phyloP scores from a whole-genome alignment of 1,140 invertebrate genomes.

The Trachymyrmex cornetzi region DNA sequence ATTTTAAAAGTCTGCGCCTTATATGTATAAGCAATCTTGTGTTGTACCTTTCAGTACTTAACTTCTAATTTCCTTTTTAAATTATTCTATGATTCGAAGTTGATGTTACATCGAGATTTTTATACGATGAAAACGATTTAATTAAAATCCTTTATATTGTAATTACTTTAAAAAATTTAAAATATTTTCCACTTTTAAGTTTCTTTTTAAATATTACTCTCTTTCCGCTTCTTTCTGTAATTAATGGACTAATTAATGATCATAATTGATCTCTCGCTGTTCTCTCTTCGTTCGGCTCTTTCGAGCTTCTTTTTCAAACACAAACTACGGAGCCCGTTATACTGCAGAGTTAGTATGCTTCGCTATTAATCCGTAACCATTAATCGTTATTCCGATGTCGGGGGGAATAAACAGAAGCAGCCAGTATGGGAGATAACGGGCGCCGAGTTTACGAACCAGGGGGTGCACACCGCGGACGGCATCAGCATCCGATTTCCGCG shows the following conservation, averaged over 20 bases:
- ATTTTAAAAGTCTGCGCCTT: too few species aligned
- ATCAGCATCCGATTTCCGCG: conserved; percentile 97
- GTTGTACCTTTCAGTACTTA: not conserved
- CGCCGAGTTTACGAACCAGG: conserved; percentile 95
- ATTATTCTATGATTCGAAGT: not conserved
- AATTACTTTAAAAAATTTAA: not conserved
- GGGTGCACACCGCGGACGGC: conserved; percentile 95
- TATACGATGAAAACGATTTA: not conserved
- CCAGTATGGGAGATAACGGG: conserved; percentile 98
- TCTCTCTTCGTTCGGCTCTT: not conserved
- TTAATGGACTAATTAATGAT: not conserved
- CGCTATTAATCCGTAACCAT: not conserved
- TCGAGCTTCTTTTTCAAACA: not conserved
- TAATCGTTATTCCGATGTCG: not conserved
- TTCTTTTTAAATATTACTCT: not conserved
- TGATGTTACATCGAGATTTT: not conserved
- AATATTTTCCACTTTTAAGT: not conserved
- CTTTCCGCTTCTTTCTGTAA: not conserved
- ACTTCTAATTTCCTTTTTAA: not conserved
- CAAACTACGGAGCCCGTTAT: not conserved
- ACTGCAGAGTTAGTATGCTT: not conserved
- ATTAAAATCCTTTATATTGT: not conserved
- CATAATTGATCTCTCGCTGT: not conserved
- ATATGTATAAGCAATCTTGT: not conserved
- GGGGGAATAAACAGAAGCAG: conserved; percentile 86